Conservation (phyloP, 2,888 invertebrate species). For the Dione vanillae region DNA sequence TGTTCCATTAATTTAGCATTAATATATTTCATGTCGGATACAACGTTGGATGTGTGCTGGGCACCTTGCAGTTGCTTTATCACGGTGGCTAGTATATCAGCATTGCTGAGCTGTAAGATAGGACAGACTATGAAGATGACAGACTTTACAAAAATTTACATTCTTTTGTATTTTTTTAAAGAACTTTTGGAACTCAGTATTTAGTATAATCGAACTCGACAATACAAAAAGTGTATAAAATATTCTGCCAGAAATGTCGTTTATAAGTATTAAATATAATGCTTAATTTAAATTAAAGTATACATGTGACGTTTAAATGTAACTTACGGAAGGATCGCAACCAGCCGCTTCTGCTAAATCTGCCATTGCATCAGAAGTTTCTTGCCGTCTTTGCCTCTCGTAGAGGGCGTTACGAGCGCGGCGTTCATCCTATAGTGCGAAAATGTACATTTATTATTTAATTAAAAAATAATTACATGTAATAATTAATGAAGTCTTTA, state of each 20-base stretch:
- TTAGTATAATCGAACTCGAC: neutral
- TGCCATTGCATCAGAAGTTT: slow-evolving; percentile 55
- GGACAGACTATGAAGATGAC: neutral
- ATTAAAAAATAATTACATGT: neutral
- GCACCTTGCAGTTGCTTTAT: slow-evolving; percentile 52
- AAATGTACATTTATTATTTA: neutral
- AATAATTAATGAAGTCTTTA: neutral
- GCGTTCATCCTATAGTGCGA: slow-evolving; percentile 54
- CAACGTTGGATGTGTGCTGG: slow-evolving; percentile 43
- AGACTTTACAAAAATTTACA: neutral
- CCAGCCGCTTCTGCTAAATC: slow-evolving; percentile 54
- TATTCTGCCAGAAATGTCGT: too few relatives aligned
- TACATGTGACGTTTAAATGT: neutral
- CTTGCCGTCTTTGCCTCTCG: slow-evolving; percentile 59
- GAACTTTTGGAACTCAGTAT: too few relatives aligned
- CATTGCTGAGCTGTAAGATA: slow-evolving; percentile 40
- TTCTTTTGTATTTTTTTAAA: too few relatives aligned
- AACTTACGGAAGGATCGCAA: slow-evolving; percentile 38
- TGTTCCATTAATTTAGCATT: slow-evolving; percentile 55
- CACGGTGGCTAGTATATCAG: slow-evolving; percentile 54
- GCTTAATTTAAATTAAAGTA: neutral
- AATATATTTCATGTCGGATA: slow-evolving; percentile 50
- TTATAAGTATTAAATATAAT: neutral
- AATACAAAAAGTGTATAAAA: too few relatives aligned
- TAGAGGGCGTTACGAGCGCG: slow-evolving; percentile 63